Evolutionary conservation across 2,888 invertebrate species (phyloP).

Genomic region (Acanthopleura granulata): DNA sequence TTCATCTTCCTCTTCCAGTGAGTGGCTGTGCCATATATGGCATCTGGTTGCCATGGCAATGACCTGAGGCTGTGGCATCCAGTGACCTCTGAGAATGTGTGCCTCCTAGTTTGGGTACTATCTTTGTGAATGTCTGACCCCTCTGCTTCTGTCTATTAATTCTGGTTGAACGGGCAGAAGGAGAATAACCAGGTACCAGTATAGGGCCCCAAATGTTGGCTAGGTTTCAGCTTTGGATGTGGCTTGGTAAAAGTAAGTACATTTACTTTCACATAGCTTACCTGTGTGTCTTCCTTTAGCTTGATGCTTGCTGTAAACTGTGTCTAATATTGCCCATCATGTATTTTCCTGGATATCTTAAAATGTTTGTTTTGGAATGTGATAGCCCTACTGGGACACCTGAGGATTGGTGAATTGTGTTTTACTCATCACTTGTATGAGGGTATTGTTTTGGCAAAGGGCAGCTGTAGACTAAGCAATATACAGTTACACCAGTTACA

Average conservation of each 20-base stretch:
- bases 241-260: background rate
- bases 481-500: too few relatives aligned
- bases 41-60: constrained; percentile 11
- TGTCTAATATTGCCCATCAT: too few relatives aligned
- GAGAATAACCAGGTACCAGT: background rate
- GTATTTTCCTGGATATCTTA: too few relatives aligned
- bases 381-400: too few relatives aligned
- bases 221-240: background rate
- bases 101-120: constrained; percentile 18
- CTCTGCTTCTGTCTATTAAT: constrained; percentile 11
- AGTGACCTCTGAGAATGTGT: constrained; percentile 6
- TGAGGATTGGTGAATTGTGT: too few relatives aligned
- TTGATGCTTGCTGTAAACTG: too few relatives aligned
- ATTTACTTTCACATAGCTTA: background rate
- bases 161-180: background rate
- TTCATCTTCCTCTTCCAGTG: background rate
- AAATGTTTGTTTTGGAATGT: too few relatives aligned
- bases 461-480: too few relatives aligned
- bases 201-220: background rate
- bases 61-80: constrained; percentile 16
- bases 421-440: too few relatives aligned
- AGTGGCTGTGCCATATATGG: constrained; percentile 18
- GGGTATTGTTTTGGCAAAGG: too few relatives aligned
- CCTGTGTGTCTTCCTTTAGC: too few relatives aligned
- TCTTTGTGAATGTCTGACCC: constrained; percentile 16